Conservation (phyloP, 2,888 invertebrate species). For the Scrobipalpa costella region DNA sequence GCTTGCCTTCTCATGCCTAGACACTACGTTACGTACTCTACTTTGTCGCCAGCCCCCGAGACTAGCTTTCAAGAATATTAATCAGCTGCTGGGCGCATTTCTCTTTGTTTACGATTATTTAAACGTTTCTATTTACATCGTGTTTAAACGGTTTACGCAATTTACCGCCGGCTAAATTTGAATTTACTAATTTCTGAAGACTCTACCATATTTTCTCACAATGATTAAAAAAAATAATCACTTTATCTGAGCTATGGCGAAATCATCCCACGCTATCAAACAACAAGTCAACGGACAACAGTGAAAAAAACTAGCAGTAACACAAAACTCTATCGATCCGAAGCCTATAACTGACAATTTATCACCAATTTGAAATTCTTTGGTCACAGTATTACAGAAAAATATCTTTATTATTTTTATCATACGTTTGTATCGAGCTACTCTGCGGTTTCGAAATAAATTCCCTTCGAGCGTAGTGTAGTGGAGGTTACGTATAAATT, state of each 20-base stretch:
- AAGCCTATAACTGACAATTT: slow-evolving; percentile 24
- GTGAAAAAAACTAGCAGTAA: slow-evolving; percentile 22
- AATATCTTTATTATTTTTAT: slow-evolving; percentile 47
- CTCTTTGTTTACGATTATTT: slow-evolving; percentile 10
- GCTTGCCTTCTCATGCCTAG: slow-evolving; percentile 9
- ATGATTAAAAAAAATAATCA: too few species aligned
- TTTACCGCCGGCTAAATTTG: not conserved
- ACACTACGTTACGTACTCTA: slow-evolving; percentile 53
- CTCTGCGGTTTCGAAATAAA: slow-evolving; percentile 68
- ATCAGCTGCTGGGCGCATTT: not conserved
- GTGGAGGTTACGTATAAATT: slow-evolving; percentile 73
- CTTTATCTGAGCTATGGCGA: slow-evolving; percentile 4
- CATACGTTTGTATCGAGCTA: slow-evolving; percentile 48
- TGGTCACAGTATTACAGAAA: slow-evolving; percentile 31
- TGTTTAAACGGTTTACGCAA: not conserved
- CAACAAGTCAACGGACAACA: slow-evolving; percentile 19
- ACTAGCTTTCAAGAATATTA: slow-evolving; percentile 26
- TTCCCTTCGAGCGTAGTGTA: slow-evolving; percentile 60
- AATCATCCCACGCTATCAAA: slow-evolving; percentile 22
- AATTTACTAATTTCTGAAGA: too few species aligned
- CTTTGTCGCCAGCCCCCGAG: slow-evolving; percentile 31
- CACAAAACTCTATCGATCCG: slow-evolving; percentile 22
- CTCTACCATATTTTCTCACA: not conserved
- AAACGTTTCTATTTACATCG: slow-evolving; percentile 1
- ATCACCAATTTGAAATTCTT: slow-evolving; percentile 33